These are phyloP conservation scores for Gastracanthus pulcherrimus DNA, from an alignment of 2,888 invertebrate species.

Conservation along the genomic window DNA sequence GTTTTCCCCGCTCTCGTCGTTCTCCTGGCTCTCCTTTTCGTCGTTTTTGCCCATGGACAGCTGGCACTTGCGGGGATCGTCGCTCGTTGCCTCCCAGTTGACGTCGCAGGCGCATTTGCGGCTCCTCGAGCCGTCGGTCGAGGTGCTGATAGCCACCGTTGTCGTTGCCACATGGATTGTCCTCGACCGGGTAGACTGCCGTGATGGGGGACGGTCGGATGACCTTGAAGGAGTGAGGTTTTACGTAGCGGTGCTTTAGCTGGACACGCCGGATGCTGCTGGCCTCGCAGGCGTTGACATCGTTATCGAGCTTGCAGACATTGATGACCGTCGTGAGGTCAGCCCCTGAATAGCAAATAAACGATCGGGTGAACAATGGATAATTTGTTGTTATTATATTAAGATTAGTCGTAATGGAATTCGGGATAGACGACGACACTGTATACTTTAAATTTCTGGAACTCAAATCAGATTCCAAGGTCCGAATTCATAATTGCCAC, in stretches of 20 bases:
- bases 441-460: no score
- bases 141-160: slow-evolving; percentile 12
- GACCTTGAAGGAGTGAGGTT: neutral
- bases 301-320: no score
- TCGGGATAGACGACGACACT: no score
- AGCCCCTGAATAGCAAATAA: neutral
- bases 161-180: neutral
- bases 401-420: no score
- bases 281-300: no score
- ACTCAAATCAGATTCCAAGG: no score
- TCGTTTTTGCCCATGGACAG: neutral
- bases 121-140: neutral
- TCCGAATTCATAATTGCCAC: no score
- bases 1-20: neutral
- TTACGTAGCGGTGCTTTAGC: neutral
- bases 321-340: neutral
- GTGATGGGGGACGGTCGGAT: neutral
- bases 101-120: neutral
- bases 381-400: no score
- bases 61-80: neutral
- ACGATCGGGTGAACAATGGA: no score
- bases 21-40: neutral
- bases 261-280: no score
- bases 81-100: neutral
- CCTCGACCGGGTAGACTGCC: neutral